Evolutionary conservation across 1,140 invertebrate species (phyloP), one percentile per base, ranked within the genome.

Genomic region (Maconellicoccus hirsutus): DNA sequence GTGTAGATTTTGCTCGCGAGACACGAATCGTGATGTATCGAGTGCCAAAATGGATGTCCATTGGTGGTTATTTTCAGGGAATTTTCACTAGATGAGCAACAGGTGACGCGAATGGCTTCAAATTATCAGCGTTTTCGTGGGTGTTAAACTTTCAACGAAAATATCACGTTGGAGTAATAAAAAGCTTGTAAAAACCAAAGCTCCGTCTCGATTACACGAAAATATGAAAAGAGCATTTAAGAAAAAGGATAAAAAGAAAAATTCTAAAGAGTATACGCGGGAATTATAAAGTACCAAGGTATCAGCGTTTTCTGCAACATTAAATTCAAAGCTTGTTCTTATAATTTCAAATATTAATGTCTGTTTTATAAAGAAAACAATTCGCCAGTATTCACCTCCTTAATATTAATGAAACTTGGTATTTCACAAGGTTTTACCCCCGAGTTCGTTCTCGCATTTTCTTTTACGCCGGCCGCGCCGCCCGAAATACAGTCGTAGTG

Each of bases 341-440:
- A 66, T 66, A 25, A 26, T 66, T 66, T 66, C 61, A 66, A 66
- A 66, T 66, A 66, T 66, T 66, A 66, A 66, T 66, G 61, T 19
- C 22, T 66, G 10, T 66, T 66, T 66, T 66, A 66, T 66, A 66
- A 66, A 66, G 61, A 26, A 66, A 66, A 66, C 25, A 26, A 66
- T 66, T 66, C 61, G 10, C 61, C 8, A 25, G 61, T 66, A 26
- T 25, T 10, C 22, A 19, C 42, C 42, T 52, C 16, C 42, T 52
- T 26, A 66, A 66, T 66, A 66, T 66, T 66, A 66, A 66, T 66
- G 61, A 66, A 66, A 19, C 21, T 22, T n/a, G 10, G 61, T 23
- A 25, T 66, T 66, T 25, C 19, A 66, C 42, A 19, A 33, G 29
- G 29, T 33, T 33, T 33, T 33, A 6, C 29, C 29, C 29, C 29